These are phyloP conservation scores for Patiria miniata DNA, from an alignment of 35 echinoderm and acorn worm species.

Conservation along the genomic window DNA sequence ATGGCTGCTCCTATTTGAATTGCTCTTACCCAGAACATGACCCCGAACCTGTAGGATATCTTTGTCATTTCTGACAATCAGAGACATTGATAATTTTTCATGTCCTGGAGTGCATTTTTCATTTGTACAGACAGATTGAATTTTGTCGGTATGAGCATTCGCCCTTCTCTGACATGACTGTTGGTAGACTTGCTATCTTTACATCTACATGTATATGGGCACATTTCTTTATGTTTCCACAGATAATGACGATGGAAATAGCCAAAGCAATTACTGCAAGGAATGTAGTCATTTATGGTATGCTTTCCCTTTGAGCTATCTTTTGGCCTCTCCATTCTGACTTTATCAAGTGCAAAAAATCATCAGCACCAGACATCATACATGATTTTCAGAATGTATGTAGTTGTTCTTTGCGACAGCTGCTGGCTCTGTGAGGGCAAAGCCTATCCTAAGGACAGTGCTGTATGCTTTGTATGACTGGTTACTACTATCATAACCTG, in stretches of 20 bases:
- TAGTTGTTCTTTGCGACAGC: slow-evolving; percentile 15
- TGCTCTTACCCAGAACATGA: slow-evolving; percentile 18
- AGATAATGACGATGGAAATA: slow-evolving; percentile 25
- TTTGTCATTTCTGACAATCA: slow-evolving; percentile 53
- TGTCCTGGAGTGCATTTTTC: slow-evolving; percentile 6
- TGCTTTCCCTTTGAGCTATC: neutral
- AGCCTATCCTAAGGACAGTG: slow-evolving; percentile 55
- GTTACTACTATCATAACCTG: slow-evolving; percentile 36
- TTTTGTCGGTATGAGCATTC: slow-evolving; percentile 37
- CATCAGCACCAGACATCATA: slow-evolving; percentile 25
- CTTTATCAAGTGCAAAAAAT: slow-evolving; percentile 37
- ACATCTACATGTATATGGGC: neutral
- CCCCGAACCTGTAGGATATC: slow-evolving; percentile 28
- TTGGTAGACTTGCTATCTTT: neutral
- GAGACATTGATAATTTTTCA: slow-evolving; percentile 35
- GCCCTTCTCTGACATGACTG: slow-evolving; percentile 58
- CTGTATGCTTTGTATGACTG: slow-evolving; percentile 50
- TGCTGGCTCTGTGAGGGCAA: slow-evolving; percentile 56
- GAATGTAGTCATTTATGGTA: slow-evolving; percentile 14
- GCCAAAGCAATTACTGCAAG: slow-evolving; percentile 56
- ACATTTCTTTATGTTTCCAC: slow-evolving; percentile 23
- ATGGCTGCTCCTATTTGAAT: slow-evolving; percentile 38
- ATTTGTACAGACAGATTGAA: slow-evolving; percentile 23
- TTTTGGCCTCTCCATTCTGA: slow-evolving; percentile 41
- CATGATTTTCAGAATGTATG: slow-evolving; percentile 8